Conservation (phyloP, 2,888 invertebrate species). For the Steinernema carpocapsae region DNA sequence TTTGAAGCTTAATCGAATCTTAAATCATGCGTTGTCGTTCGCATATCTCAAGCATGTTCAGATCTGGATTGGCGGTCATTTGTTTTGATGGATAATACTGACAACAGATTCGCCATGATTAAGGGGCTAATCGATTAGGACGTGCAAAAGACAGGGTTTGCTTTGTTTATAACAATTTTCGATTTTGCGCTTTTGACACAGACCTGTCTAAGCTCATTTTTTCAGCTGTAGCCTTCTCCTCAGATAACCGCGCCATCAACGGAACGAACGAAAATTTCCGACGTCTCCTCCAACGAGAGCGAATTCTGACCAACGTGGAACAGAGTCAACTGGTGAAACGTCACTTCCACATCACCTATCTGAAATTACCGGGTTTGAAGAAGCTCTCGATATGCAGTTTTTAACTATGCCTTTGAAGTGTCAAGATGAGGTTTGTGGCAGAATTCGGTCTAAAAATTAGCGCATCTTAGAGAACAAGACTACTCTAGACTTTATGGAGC, state of each 20-base stretch:
- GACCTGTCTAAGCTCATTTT: neutral
- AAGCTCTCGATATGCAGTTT: neutral
- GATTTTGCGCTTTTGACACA: too few relatives aligned
- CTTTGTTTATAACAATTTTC: too few relatives aligned
- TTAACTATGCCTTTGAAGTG: neutral
- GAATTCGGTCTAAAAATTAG: neutral
- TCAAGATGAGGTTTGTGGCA: neutral
- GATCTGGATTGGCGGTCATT: too few relatives aligned
- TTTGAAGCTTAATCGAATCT: too few relatives aligned
- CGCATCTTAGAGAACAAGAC: neutral
- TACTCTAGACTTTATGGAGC: neutral
- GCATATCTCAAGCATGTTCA: neutral
- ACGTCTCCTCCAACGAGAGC: neutral
- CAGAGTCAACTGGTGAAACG: neutral
- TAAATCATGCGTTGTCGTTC: too few relatives aligned
- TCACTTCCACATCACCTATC: neutral
- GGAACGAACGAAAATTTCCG: neutral
- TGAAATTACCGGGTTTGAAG: neutral
- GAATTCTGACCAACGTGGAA: neutral
- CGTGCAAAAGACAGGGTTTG: too few relatives aligned
- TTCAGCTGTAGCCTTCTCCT: neutral
- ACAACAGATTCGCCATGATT: too few relatives aligned
- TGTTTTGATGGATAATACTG: too few relatives aligned
- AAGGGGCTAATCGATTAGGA: too few relatives aligned
- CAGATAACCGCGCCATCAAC: neutral